A percentile compares a stretch with the other conserved stretches of the same genome.
These are phyloP conservation scores for Barnardius zonarius DNA, from an alignment of 2,113 vertebrate genomes.

Conservation along the genomic window DNA sequence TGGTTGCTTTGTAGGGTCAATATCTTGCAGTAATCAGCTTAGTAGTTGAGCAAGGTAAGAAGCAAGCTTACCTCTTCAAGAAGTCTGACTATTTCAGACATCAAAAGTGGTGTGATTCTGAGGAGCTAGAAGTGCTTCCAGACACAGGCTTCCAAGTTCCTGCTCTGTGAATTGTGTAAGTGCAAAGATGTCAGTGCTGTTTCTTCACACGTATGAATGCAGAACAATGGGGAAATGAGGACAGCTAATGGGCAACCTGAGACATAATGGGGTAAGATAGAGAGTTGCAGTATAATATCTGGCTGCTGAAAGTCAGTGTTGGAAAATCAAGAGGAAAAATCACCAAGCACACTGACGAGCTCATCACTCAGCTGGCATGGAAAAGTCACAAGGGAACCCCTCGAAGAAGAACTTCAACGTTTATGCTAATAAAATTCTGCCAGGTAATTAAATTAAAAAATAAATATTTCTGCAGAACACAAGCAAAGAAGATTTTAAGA, in stretches of 20 bases:
- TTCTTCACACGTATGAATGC: neutral
- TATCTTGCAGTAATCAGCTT: neutral
- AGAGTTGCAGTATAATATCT: neutral
- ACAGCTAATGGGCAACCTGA: neutral
- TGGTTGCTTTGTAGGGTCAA: neutral
- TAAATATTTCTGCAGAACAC: neutral
- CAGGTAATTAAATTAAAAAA: neutral
- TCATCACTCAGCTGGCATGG: constrained; percentile 17
- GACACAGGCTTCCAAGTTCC: neutral
- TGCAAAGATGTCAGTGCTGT: neutral
- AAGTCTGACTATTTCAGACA: neutral
- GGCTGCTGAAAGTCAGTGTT: neutral
- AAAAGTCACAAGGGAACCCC: neutral
- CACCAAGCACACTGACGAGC: neutral
- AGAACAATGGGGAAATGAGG: neutral
- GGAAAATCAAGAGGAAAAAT: neutral
- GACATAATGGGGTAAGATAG: neutral
- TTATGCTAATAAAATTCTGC: neutral
- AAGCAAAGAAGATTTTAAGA: neutral
- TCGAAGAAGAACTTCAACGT: neutral
- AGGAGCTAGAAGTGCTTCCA: neutral
- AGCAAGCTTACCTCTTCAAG: neutral
- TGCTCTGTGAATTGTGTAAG: neutral
- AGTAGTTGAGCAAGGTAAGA: neutral
- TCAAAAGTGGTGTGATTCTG: neutral